phyloP scores from a whole-genome alignment of 2,797 vertebrate species.

The Pachyuromys duprasi region DNA sequence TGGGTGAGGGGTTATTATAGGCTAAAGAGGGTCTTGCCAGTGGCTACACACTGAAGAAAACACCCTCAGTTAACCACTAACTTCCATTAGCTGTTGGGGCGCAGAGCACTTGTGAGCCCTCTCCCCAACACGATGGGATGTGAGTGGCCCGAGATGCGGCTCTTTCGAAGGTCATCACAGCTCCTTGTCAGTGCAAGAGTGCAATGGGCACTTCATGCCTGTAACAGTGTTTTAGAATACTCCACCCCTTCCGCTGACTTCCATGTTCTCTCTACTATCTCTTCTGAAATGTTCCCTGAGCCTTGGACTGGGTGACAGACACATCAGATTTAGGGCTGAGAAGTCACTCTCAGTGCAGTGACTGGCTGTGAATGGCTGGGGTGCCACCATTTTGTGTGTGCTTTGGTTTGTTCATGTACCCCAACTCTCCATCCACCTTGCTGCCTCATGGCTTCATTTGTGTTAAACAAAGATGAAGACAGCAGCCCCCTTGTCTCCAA shows the following conservation, averaged over 20 bases:
- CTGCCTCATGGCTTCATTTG: not conserved
- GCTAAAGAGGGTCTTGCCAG: not conserved
- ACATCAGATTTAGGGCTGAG: not conserved
- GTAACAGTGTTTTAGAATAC: not conserved
- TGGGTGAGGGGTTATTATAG: not conserved
- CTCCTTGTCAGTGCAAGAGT: not conserved
- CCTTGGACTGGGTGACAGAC: not conserved
- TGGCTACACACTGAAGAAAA: not conserved
- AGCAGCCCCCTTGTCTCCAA: rapidly evolving
- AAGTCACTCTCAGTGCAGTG: not conserved
- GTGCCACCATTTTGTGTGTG: too few species aligned
- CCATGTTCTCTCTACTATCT: not conserved
- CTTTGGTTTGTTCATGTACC: not conserved
- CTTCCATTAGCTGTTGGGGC: not conserved
- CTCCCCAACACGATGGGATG: not conserved
- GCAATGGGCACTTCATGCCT: not conserved
- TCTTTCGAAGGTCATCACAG: not conserved
- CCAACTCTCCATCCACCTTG: not conserved
- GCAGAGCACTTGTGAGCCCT: not conserved
- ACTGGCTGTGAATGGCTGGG: not conserved
- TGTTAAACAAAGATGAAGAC: not conserved
- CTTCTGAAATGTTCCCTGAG: not conserved
- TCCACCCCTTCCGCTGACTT: not conserved
- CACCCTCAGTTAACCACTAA: not conserved
- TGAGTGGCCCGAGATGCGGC: not conserved